Evolutionary conservation across 2,113 vertebrate genomes (phyloP).

Genomic region (Nansenia antarctica): DNA sequence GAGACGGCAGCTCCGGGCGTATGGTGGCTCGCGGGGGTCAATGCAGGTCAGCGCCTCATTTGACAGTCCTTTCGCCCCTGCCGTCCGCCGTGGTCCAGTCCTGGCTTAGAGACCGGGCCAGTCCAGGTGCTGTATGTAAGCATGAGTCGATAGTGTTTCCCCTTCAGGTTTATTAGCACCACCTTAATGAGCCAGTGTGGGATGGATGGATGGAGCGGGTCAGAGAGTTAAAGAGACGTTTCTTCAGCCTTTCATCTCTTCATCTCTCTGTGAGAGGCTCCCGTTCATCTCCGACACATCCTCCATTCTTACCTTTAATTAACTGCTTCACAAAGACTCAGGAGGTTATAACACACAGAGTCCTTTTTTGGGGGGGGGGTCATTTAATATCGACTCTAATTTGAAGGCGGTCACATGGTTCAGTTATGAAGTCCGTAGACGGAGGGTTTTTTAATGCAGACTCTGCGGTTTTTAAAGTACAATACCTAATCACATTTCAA

Average conservation of each 20-base stretch:
- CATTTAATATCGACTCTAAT: too few relatives aligned
- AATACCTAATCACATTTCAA: too few relatives aligned
- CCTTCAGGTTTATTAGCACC: conserved; percentile 28
- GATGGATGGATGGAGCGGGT: conserved; percentile 25
- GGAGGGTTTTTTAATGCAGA: background rate
- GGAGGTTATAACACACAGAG: background rate
- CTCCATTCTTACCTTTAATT: background rate
- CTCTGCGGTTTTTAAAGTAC: background rate
- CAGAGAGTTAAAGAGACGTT: conserved; percentile 34
- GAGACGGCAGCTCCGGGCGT: too few relatives aligned
- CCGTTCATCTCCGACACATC: background rate
- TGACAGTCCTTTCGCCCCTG: too few relatives aligned
- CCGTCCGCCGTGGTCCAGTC: too few relatives aligned
- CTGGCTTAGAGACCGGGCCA: background rate
- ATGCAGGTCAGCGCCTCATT: too few relatives aligned
- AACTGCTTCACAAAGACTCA: background rate
- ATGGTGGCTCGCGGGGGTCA: too few relatives aligned
- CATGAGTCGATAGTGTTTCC: too few relatives aligned
- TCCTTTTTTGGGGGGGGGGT: background rate
- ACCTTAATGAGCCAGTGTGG: conserved; percentile 52
- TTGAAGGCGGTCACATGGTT: background rate
- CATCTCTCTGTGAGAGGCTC: background rate
- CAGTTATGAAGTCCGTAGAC: too few relatives aligned
- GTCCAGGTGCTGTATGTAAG: background rate
- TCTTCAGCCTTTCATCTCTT: conserved; percentile 1